These are phyloP conservation scores for Picathartes gymnocephalus DNA, from an alignment of 2,113 vertebrate species.

Conservation along the genomic window DNA sequence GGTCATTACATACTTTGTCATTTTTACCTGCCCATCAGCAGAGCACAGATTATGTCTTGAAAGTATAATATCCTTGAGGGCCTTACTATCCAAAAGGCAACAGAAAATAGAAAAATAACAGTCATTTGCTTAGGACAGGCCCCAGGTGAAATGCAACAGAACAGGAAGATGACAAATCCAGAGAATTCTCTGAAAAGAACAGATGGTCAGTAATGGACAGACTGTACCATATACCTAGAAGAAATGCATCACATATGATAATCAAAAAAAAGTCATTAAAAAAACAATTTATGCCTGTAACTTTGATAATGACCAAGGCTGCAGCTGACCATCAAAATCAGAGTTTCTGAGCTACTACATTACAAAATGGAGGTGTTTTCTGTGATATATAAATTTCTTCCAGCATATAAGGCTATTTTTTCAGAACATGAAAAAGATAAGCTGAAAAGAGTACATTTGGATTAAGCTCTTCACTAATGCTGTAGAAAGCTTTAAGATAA, in stretches of 20 bases:
- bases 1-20: neutral
- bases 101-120: neutral
- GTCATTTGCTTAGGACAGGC: neutral
- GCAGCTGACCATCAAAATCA: neutral
- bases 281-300: neutral
- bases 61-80: neutral
- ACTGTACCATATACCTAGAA: neutral
- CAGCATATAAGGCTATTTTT: neutral
- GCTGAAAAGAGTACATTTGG: neutral
- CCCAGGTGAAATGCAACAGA: neutral
- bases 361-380: neutral
- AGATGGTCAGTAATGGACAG: neutral
- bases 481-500: neutral
- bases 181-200: neutral
- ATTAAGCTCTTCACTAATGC: neutral
- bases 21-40: neutral
- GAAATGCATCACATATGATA: neutral
- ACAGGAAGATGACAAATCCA: neutral
- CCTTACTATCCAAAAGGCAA: neutral
- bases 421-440: neutral
- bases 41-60: neutral
- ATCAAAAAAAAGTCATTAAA: neutral
- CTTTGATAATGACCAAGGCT: neutral
- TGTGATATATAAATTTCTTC: neutral
- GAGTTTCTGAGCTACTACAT: neutral